Evolutionary conservation across 2,888 invertebrate species (phyloP).

Genomic region (Timandra comae): DNA sequence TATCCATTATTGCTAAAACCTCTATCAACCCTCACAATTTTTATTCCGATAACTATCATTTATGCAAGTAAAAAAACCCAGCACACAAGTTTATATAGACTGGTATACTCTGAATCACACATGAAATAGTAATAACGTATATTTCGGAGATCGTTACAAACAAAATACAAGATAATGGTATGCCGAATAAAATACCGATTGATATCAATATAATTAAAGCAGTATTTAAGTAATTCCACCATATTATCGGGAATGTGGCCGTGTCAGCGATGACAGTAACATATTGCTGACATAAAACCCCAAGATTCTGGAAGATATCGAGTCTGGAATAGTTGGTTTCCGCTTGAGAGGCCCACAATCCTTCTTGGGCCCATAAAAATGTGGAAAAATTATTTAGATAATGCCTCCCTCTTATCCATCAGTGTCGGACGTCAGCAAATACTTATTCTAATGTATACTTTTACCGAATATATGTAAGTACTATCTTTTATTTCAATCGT

Average conservation of each 20-base stretch:
- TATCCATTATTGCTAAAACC: no score
- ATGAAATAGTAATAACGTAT: no score
- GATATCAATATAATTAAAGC: slow-evolving; percentile 68
- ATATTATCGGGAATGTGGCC: slow-evolving; percentile 59
- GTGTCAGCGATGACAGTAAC: slow-evolving; percentile 61
- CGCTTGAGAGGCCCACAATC: slow-evolving; percentile 47
- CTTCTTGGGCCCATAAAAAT: slow-evolving; percentile 53
- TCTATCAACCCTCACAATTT: no score
- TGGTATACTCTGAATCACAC: no score
- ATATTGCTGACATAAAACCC: slow-evolving; percentile 69
- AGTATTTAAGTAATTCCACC: slow-evolving; percentile 64
- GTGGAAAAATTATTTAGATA: slow-evolving; percentile 63
- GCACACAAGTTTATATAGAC: no score
- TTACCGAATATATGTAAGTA: no score
- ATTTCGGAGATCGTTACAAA: slow-evolving; percentile 16
- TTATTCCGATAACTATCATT: no score
- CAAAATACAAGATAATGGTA: slow-evolving; percentile 46
- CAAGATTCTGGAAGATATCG: slow-evolving; percentile 65
- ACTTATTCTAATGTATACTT: no score
- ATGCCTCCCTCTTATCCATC: slow-evolving; percentile 53
- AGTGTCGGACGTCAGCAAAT: slow-evolving; percentile 42
- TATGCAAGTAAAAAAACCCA: no score
- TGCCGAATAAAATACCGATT: slow-evolving; percentile 58
- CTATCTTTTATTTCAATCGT: no score
- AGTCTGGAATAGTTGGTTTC: slow-evolving; percentile 65